phyloP scores from a whole-genome alignment of 2,113 vertebrate genomes.

The Herpetotheres cachinnans region DNA sequence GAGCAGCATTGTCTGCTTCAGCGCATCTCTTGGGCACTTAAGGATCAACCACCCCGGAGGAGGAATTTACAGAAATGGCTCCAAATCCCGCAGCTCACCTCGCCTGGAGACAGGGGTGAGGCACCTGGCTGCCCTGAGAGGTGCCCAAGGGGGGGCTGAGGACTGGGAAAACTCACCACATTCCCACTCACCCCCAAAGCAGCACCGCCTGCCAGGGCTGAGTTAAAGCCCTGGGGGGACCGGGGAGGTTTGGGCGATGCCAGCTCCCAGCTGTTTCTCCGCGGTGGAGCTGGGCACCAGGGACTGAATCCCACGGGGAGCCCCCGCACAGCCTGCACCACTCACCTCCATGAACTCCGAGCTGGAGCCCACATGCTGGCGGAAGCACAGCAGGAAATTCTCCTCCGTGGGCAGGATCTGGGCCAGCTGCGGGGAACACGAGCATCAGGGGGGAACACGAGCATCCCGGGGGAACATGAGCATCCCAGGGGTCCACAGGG shows the following conservation, averaged over 20 bases:
- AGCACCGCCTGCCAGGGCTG: neutral
- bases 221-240: neutral
- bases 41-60: rapidly evolving
- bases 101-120: rapidly evolving
- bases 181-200: neutral
- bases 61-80: neutral
- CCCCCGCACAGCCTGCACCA: neutral
- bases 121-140: neutral
- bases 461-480: rapidly evolving
- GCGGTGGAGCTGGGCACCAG: rapidly evolving
- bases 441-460: neutral
- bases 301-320: rapidly evolving
- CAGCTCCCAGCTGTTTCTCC: neutral
- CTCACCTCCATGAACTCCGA: conserved; percentile 93
- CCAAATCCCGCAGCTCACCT: neutral
- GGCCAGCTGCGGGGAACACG: conserved; percentile 78
- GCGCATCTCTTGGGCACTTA: neutral
- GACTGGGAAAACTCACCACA: neutral
- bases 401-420: conserved; percentile 96
- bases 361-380: conserved; percentile 93
- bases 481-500: rapidly evolving
- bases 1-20: neutral
- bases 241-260: neutral
- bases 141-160: neutral
- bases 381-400: conserved; percentile 95